phyloP scores from a whole-genome alignment of 2,113 vertebrate species.

The Xyrauchen texanus region DNA sequence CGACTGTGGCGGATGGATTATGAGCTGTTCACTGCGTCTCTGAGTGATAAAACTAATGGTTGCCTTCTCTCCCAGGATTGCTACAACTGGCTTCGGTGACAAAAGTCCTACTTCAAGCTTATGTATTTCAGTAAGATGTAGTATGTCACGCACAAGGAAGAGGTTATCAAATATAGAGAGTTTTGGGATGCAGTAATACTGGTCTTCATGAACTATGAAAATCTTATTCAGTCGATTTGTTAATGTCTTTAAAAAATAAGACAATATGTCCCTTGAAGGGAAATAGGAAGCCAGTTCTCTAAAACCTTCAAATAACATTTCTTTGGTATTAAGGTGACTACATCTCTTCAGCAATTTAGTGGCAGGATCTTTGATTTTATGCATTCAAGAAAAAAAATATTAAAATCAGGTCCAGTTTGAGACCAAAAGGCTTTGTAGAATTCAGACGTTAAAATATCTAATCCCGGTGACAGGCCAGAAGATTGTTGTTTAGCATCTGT shows the following conservation, averaged over 20 bases:
- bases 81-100: no score
- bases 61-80: no score
- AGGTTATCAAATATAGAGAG: neutral
- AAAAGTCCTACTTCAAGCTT: no score
- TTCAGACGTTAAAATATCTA: neutral
- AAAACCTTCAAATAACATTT: neutral
- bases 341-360: neutral
- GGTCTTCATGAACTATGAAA: neutral
- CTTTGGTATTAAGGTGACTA: neutral
- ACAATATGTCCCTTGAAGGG: no score
- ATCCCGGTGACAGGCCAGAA: neutral
- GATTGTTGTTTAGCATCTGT: no score
- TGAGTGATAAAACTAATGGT: no score
- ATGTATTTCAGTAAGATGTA: neutral
- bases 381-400: neutral
- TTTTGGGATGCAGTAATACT: slow-evolving; percentile 7
- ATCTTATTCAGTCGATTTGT: neutral
- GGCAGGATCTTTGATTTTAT: neutral
- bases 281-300: slow-evolving; percentile 10
- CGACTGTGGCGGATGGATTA: no score
- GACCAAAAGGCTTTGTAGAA: slow-evolving; percentile 2
- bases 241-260: neutral
- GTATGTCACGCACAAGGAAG: neutral
- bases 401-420: neutral
- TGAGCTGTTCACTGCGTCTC: no score